Base-by-base conservation (phyloP, 2,888 invertebrate species). In the Parasteatoda lunata region DNA sequence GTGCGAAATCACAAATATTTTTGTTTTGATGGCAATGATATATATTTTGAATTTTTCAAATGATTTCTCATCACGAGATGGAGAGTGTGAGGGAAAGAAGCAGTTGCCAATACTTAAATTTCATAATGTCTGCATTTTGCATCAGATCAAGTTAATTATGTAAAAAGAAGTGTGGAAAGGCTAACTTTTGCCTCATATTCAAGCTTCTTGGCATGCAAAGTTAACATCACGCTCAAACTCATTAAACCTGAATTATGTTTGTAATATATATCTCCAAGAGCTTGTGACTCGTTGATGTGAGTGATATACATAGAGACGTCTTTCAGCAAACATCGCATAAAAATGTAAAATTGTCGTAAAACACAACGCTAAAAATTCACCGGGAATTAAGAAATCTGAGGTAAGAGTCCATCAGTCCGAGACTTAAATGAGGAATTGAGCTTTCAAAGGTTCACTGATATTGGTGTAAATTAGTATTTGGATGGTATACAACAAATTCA, bases 361-460 rank as follows among this genome's bases (percentile, higher is more conserved):
- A 88, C 79, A 88, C 81, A 83, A 88, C 88, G 52, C 76, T 88
- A 79, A 88, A 30, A 88, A 88, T 88, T 88, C 88, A 88, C 88
- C 88, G 88, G 88, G 88, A 80, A 75, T 82, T 73, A 69, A 68
- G 76, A 86, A 77, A 77, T 77, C 51, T 80, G 78, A 84, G 84
- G 84, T 79, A 72, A 72, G 54, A 69, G 71, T 86, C 80, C 77
- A 49, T 49, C 52, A 86, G 77, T 77, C 71, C 85, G 54, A 51
- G 47, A 49, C 49, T 84, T 75, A 69, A 79, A 84, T 77, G 78
- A 78, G 49, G 71, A 54, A 45, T 76, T 76, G 85, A 86, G 85
- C 80, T 80, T 77, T 68, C 15, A 77, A 59, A 71, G 77, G 71
- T 73, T 68, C 65, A 76, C 47, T 47, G 79, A 68, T 52, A 59